Base-by-base conservation (phyloP, 2,113 vertebrate genomes). In the Dipodomys stephensi region DNA sequence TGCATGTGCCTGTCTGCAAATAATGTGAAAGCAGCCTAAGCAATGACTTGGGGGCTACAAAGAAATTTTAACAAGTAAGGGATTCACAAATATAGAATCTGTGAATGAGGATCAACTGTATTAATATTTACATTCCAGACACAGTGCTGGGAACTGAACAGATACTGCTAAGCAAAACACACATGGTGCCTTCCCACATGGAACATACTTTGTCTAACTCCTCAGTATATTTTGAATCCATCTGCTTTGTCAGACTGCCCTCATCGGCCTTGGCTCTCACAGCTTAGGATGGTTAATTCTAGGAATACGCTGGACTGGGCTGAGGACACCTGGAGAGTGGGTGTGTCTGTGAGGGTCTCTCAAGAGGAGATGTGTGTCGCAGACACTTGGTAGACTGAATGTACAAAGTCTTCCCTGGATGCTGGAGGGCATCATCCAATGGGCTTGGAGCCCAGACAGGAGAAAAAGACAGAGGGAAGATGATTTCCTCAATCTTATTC, bases 161-260 rank as follows among this genome's bases (percentile, higher is more conserved):
- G n/a, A 69, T 9, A 6, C 16, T 49, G 64, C 68, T 82, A 44
- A 69, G 39, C 15, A 73, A 35, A 91, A 65, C 73, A 84, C 15
- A 19, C 32, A 10, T 1, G 30, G 39, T 28, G 25, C n/a, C 68
- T 91, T 83, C 62, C 60, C 4, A 77, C 46, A 30, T 0, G 28
- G 3, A 77, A n/a, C 19, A 46, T 13, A 44, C 27, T 78, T 16
- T 11, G 69, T 76, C 57, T 79, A 30, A 88, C 22, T 73, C 30
- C 30, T 53, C 39, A 78, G 44, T 73, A 2, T 28, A n/a, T 64
- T 88, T 79, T 69, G 23, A 94, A 74, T 64, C 32, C 18, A 28
- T 79, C 30, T 78, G 30, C 84, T 84, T 94, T 60, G 44, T 89
- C 64, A 72, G 27, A 32, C 53, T 88, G 57, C 25, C 28, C 23